Percentiles rank a stretch among this genome's conserved stretches.
These are phyloP conservation scores for Campylomormyrus numenius DNA, from an alignment of 2,113 vertebrate species.

Conservation along the genomic window DNA sequence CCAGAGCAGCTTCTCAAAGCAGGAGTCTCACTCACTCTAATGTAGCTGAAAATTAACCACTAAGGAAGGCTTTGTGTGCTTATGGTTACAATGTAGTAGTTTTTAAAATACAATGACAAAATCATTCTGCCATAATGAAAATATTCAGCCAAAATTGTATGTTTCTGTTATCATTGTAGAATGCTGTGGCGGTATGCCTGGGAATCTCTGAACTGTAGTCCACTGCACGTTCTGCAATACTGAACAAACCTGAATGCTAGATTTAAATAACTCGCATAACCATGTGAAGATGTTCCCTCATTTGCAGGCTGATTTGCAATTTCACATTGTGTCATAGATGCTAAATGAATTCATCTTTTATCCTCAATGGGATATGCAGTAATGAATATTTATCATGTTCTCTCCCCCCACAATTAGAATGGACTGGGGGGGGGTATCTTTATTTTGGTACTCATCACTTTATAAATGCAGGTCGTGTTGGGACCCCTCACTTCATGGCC, in stretches of 20 bases:
- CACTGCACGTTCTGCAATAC: background rate
- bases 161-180: background rate
- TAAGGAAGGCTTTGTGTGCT: background rate
- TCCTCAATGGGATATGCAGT: background rate
- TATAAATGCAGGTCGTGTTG: constrained; percentile 75
- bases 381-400: background rate
- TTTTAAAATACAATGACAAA: background rate
- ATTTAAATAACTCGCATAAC: background rate
- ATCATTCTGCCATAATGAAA: background rate
- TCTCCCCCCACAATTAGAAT: background rate
- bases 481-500: constrained; percentile 98
- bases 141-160: background rate
- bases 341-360: background rate
- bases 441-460: background rate
- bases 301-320: background rate
- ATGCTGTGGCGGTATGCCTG: background rate
- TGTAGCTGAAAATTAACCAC: background rate
- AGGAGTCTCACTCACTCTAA: background rate
- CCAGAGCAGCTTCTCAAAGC: background rate
- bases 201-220: background rate
- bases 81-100: background rate
- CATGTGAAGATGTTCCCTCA: constrained; percentile 1
- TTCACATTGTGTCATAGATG: background rate
- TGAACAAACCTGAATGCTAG: background rate
- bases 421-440: background rate